phyloP scores from a whole-genome alignment of 1,140 invertebrate genomes.

The Carposina sasakii region DNA sequence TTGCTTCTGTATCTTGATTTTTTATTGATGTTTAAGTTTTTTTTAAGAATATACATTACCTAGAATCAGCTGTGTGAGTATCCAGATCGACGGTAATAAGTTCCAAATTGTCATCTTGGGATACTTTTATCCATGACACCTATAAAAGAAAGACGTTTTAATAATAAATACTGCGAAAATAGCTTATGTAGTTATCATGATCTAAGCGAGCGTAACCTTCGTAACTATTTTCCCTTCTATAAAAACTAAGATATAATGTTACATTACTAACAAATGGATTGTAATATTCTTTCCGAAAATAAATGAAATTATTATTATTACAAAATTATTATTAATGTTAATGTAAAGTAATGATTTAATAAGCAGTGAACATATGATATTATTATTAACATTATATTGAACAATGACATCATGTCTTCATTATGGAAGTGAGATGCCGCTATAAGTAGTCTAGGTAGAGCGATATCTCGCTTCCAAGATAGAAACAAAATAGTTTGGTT shows the following conservation, averaged over 20 bases:
- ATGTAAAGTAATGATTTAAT: too few relatives aligned
- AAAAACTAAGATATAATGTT: background rate
- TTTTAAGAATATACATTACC: conserved; percentile 72
- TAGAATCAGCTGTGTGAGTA: conserved; percentile 82
- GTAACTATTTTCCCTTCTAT: background rate
- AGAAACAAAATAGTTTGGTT: too few relatives aligned
- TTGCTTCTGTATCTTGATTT: too few relatives aligned
- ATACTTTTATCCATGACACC: conserved; percentile 83
- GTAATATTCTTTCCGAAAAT: background rate
- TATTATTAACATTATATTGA: too few relatives aligned
- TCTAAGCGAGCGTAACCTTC: background rate
- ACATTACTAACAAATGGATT: background rate
- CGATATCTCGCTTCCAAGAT: too few relatives aligned
- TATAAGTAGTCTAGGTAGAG: too few relatives aligned
- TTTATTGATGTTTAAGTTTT: too few relatives aligned
- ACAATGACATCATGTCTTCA: too few relatives aligned
- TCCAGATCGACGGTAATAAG: conserved; percentile 78
- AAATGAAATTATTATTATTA: background rate
- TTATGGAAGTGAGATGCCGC: too few relatives aligned
- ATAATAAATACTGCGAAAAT: background rate
- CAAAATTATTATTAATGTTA: too few relatives aligned
- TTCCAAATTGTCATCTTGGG: conserved; percentile 76
- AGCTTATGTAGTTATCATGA: background rate
- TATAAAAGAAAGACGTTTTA: conserved; percentile 38
- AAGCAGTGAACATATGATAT: too few relatives aligned